phyloP scores from a whole-genome alignment of 2,113 vertebrate species.

The Neotragus moschatus region DNA sequence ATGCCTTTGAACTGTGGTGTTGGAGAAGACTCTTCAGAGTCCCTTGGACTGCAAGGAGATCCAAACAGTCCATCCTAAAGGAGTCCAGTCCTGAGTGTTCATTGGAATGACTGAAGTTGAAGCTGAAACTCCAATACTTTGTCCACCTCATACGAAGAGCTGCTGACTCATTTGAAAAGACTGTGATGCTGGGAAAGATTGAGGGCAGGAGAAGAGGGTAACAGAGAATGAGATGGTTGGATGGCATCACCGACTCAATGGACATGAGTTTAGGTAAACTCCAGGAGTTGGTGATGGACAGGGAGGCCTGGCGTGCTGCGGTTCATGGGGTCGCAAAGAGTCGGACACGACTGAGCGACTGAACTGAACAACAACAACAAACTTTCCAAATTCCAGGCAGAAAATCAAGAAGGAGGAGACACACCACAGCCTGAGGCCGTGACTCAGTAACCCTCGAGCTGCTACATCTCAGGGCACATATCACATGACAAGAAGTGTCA shows the following conservation, averaged over 20 bases:
- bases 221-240: not conserved
- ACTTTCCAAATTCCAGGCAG: not conserved
- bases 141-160: not conserved
- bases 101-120: not conserved
- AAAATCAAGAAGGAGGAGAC: not conserved
- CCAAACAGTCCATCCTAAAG: not conserved
- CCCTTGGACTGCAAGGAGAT: not conserved
- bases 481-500: not conserved
- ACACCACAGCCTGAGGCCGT: not conserved
- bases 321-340: not conserved
- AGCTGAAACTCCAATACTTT: not conserved
- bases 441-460: not conserved
- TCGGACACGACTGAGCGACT: rapidly evolving
- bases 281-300: not conserved
- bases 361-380: not conserved
- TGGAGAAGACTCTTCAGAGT: not conserved
- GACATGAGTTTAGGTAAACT: not conserved
- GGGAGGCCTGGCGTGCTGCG: not conserved
- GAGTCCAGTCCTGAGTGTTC: not conserved
- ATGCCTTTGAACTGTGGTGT: not conserved
- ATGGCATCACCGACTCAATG: not conserved
- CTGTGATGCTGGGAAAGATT: not conserved
- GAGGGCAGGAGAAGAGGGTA: not conserved
- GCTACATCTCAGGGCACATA: not conserved
- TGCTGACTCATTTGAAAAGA: not conserved